These are phyloP conservation scores for Halictus quadricinctus DNA, from an alignment of 2,888 invertebrate species.

Conservation along the genomic window DNA sequence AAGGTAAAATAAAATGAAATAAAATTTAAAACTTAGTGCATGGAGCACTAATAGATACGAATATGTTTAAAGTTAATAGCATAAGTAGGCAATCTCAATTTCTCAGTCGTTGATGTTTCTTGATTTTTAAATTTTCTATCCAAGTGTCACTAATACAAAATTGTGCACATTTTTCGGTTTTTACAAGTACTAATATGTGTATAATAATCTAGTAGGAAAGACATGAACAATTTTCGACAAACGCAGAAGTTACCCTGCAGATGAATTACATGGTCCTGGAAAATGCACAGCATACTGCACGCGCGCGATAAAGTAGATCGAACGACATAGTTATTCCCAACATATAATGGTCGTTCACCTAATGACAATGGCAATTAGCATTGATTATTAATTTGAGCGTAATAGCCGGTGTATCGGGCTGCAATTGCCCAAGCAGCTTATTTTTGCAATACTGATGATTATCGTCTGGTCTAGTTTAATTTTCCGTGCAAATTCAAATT, in stretches of 20 bases:
- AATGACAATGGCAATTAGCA: slow-evolving; percentile 63
- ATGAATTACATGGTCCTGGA: slow-evolving; percentile 18
- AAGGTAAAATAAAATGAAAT: too few species aligned
- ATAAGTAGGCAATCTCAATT: too few species aligned
- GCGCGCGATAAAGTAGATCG: slow-evolving; percentile 33
- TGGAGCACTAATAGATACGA: too few species aligned
- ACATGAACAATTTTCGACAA: not conserved
- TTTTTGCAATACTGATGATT: slow-evolving; percentile 55
- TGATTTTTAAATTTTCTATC: not conserved
- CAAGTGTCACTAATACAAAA: not conserved
- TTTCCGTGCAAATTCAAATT: slow-evolving; percentile 33
- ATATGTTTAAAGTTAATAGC: too few species aligned
- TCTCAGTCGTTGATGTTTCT: too few species aligned
- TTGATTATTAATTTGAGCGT: slow-evolving; percentile 62
- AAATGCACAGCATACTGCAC: slow-evolving; percentile 17
- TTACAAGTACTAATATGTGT: not conserved
- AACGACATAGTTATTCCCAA: slow-evolving; percentile 38
- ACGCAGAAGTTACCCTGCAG: not conserved
- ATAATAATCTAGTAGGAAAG: not conserved
- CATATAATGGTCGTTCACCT: slow-evolving; percentile 55
- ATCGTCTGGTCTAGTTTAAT: slow-evolving; percentile 32
- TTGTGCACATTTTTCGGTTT: not conserved
- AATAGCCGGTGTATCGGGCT: slow-evolving; percentile 45
- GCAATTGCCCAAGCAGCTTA: slow-evolving; percentile 44
- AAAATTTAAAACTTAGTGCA: too few species aligned